Base-by-base conservation (phyloP, 2,888 invertebrate species). In the Coelogynopora nodosa region DNA sequence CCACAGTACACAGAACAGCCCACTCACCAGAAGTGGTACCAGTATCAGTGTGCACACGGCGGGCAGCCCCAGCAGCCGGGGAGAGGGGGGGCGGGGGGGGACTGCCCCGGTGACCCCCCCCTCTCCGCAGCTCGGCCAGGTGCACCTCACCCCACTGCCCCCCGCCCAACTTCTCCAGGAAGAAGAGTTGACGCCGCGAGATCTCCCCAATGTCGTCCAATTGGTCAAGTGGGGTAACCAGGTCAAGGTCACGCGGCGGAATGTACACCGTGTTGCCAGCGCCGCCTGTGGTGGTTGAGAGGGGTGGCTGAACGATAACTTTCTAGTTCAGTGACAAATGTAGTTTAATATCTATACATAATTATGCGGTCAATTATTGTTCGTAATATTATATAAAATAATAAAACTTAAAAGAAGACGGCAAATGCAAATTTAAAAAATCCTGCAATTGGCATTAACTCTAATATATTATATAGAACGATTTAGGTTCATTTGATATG, bases 141-240 rank as follows among this genome's bases (percentile, higher is more conserved):
- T n/a, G 67, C 82, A 67, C 96, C 92, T 95, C 95, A 92, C 96
- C 96, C 91, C 96, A 96, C 87, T 95, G 95, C 88, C 96, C 96
- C 91, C 96, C 96, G 28, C 96, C 95, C 81, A 96, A 93, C 91
- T 96, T 96, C 87, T 96, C 95, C 89, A 96, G 94, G 94, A 96
- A 95, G 89, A 95, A 93, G 88, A 96, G 94, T 89, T 95, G 94
- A 91, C 95, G 95, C 88, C 95, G 93, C 86, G 96, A 95, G 92
- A 96, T 95, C 93, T 96, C 95, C 88, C 94, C 94, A 88, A 96
- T 94, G 5, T 49, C 5, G 5, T 49, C 5, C 84, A 94, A 89
- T 87, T 90, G 90, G n/a, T 80, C 83, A 13, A 18, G n/a, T 0
- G 86, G 86, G 84, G 90, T 89, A 67, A 89, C 90, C n/a, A 90